These are phyloP conservation scores for Ctenicera cuprea DNA, from an alignment of 2,888 invertebrate species.

Conservation along the genomic window DNA sequence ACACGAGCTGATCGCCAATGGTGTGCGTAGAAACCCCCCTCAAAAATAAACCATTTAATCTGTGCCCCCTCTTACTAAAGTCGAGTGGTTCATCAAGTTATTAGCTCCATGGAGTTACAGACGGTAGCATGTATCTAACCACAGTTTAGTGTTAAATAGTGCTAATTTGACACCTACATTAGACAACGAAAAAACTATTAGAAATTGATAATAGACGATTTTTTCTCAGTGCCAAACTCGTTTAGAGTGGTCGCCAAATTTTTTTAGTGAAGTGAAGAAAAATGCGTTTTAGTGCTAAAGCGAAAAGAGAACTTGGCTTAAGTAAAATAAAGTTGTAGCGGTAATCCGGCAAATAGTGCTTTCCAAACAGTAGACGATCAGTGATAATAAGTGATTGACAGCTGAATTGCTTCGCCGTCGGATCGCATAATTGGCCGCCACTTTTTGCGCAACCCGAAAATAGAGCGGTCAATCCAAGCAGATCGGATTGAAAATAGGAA, in stretches of 20 bases:
- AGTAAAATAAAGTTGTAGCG: slow-evolving; percentile 19
- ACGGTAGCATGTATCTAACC: slow-evolving; percentile 66
- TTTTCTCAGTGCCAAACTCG: not conserved
- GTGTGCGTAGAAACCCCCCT: slow-evolving; percentile 58
- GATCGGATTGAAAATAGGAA: slow-evolving; percentile 1
- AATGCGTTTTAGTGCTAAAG: slow-evolving; percentile 10
- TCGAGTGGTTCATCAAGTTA: slow-evolving; percentile 66
- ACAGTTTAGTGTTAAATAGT: slow-evolving; percentile 59
- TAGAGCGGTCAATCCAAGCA: slow-evolving; percentile 8
- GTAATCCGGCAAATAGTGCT: not conserved
- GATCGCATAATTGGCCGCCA: slow-evolving; percentile 23
- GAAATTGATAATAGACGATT: slow-evolving; percentile 15
- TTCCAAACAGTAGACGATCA: slow-evolving; percentile 2
- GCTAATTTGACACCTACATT: slow-evolving; percentile 57
- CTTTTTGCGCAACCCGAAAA: slow-evolving; percentile 9
- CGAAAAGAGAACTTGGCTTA: not conserved
- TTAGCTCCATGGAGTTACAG: slow-evolving; percentile 70
- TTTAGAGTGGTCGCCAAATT: not conserved
- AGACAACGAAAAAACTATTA: slow-evolving; percentile 14
- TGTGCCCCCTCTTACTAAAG: slow-evolving; percentile 62
- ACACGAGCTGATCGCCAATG: slow-evolving; percentile 60
- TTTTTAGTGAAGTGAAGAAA: slow-evolving; percentile 17
- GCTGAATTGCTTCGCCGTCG: slow-evolving; percentile 37
- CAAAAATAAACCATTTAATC: slow-evolving; percentile 59
- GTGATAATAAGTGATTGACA: slow-evolving; percentile 30